Conservation (phyloP, 1,140 invertebrate genomes). For the Sminthurinus signatus region DNA sequence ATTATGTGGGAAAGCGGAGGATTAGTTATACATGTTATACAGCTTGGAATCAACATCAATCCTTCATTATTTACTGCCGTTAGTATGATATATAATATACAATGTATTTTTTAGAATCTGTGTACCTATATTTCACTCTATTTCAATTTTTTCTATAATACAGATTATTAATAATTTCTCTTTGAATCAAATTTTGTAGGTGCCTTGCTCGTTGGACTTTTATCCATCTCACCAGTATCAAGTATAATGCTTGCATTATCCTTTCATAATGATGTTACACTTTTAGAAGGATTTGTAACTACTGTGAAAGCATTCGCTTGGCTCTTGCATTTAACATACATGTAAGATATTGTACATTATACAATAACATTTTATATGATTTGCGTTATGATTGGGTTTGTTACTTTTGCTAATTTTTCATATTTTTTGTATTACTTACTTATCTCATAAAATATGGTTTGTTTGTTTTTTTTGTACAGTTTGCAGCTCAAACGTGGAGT, state of each 20-base stretch:
- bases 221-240: constrained; percentile 27
- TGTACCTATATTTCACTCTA: background rate
- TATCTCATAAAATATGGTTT: no score
- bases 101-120: background rate
- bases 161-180: no score
- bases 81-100: background rate
- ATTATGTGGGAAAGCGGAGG: constrained; percentile 39
- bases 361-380: no score
- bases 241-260: constrained; percentile 19
- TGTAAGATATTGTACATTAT: constrained; percentile 41
- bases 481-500: constrained; percentile 54
- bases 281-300: constrained; percentile 16
- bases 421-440: no score
- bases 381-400: no score
- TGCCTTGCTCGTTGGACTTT: constrained; percentile 15
- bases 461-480: no score
- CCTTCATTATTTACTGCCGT: constrained; percentile 22
- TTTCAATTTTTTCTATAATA: background rate
- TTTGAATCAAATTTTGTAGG: no score
- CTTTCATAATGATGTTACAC: constrained; percentile 15
- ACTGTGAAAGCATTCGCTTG: constrained; percentile 31
- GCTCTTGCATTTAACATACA: constrained; percentile 62
- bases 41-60: constrained; percentile 36
- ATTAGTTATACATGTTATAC: constrained; percentile 22
- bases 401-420: no score